Base-by-base conservation (phyloP, 1,140 invertebrate species). In the Andricus grossulariae region DNA sequence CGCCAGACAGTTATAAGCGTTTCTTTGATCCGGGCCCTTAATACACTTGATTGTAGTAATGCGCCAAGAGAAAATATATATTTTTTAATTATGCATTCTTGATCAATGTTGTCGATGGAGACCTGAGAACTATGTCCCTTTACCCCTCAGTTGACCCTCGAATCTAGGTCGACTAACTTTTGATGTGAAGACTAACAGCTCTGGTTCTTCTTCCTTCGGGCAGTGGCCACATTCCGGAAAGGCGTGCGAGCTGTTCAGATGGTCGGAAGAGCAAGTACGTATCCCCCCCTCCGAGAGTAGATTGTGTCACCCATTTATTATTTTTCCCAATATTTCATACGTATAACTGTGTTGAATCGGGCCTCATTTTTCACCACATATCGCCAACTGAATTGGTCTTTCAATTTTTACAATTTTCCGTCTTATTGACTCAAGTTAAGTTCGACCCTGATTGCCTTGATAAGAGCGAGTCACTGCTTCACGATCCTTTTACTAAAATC, bases 211-310 rank as follows among this genome's bases (percentile, higher is more conserved):
- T 91, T 85, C 90, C 87, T 89, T 87, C 90, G 90, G 89, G 90
- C 95, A 99, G 98, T 99, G 96, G 97, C 98, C 90, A 97, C 98
- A 93, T 99, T 99, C 96, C 97, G 98, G 95, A 99, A 99, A 95
- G 98, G 98, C 94, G 98, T 99, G 91, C 96, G 98, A 92, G 97
- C 98, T 93, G 97, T 99, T 93, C 97, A 98, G 94, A 96, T 98
- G 94, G 96, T 98, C 93, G 97, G 97, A 93, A 94, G 97, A 95
- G 96, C 97, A 97, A 98, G 97, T 98, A 97, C 94, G 97, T 98
- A 96, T 95, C 92, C 84, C 85, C 84, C 25, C 54, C 32, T 66
- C 60, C 86, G 87, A 88, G 87, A 88, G 83, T 90, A 89, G 86
- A 89, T 86, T 87, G 85, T 90, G 83, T 90, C 86, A 88, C 81